phyloP scores from a whole-genome alignment of 1,140 invertebrate genomes.

The Galendromus occidentalis region DNA sequence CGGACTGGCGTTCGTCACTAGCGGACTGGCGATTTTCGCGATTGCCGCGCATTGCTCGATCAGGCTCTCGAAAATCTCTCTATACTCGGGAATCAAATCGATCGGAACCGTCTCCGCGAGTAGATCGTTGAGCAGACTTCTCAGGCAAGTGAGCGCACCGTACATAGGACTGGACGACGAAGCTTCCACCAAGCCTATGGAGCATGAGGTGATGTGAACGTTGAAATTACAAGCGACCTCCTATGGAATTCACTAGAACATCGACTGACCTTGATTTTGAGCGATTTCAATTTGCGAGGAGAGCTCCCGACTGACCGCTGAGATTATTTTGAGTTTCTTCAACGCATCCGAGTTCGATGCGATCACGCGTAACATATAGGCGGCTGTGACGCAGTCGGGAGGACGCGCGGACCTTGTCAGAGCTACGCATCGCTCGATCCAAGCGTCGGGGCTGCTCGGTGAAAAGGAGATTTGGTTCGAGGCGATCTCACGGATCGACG shows the following conservation, averaged over 20 bases:
- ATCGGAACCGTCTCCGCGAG: background rate
- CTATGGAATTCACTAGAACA: background rate
- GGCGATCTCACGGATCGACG: no score
- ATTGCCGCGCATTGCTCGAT: background rate
- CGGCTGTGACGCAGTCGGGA: background rate
- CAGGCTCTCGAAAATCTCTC: background rate
- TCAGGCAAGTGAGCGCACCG: background rate
- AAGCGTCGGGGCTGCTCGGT: background rate
- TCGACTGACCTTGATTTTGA: background rate
- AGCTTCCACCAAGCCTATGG: background rate
- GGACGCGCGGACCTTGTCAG: background rate
- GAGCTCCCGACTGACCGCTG: background rate
- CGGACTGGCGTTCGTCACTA: background rate
- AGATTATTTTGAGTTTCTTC: background rate
- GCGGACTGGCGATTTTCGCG: background rate
- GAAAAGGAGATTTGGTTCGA: no score
- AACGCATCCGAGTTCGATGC: background rate
- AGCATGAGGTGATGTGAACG: background rate
- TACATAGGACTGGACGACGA: background rate
- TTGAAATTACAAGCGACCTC: background rate
- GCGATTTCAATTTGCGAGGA: background rate
- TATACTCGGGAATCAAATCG: background rate
- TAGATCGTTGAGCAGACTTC: background rate
- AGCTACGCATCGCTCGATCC: background rate
- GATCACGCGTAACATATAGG: background rate